These are phyloP conservation scores for Drymonia ruficornis DNA, from an alignment of 2,888 invertebrate genomes.

Conservation along the genomic window DNA sequence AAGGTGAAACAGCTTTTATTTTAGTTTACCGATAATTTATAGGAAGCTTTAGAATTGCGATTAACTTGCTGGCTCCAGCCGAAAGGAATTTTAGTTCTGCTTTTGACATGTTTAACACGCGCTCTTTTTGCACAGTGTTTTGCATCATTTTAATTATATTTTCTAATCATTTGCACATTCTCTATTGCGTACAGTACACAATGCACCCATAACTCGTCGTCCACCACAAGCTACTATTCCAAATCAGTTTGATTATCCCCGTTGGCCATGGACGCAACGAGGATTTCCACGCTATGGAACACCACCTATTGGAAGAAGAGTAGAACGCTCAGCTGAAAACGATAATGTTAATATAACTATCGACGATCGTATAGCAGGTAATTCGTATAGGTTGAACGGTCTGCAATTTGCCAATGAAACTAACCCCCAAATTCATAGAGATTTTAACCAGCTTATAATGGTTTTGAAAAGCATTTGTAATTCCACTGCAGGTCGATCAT, in stretches of 20 bases:
- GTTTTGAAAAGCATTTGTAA: too few relatives aligned
- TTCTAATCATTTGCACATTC: not conserved
- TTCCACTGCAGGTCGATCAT: too few relatives aligned
- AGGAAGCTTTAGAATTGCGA: not conserved
- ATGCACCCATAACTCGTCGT: not conserved
- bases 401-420: too few relatives aligned
- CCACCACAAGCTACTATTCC: conserved; percentile 16
- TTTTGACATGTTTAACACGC: not conserved
- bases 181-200: not conserved
- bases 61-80: not conserved
- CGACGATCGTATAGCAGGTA: conserved; percentile 46
- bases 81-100: too few relatives aligned
- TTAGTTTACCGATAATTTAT: conserved; percentile 22
- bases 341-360: conserved; percentile 35
- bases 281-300: not conserved
- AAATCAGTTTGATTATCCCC: conserved; percentile 9
- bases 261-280: not conserved
- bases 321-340: conserved; percentile 10
- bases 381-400: not conserved
- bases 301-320: not conserved
- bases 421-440: too few relatives aligned
- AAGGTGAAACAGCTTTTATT: conserved; percentile 35
- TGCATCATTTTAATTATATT: not conserved
- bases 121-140: not conserved
- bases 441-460: too few relatives aligned